Percentiles rank a stretch among this genome's conserved stretches.
Conservation (phyloP, 2,797 vertebrate genomes). For the Sebastes matsubarae region DNA sequence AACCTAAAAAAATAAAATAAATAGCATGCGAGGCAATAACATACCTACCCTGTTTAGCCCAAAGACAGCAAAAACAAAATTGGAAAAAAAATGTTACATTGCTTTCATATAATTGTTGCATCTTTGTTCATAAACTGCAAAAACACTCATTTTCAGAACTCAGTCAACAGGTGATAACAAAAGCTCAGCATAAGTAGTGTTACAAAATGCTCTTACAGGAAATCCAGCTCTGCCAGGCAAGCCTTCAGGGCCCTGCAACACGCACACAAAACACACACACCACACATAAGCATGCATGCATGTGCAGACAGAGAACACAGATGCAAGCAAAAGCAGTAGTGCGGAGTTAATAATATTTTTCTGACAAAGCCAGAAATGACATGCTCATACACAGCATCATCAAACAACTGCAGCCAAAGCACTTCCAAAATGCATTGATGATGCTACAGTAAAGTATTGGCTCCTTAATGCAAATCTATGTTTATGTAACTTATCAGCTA, state of each 20-base stretch:
- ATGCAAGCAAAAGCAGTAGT: slow-evolving; percentile 4
- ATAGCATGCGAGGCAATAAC: background rate
- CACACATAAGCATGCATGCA: slow-evolving; percentile 20
- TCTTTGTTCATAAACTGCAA: background rate
- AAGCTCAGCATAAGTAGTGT: background rate
- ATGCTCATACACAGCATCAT: slow-evolving; percentile 4
- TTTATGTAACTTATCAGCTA: background rate
- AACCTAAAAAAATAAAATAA: background rate
- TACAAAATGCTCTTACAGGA: slow-evolving; percentile 85
- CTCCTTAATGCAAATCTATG: background rate
- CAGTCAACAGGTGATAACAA: background rate
- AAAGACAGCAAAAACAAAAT: slow-evolving; percentile 36
- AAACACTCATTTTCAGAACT: background rate
- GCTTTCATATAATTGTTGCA: background rate
- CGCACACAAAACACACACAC: slow-evolving; percentile 34
- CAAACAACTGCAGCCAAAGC: background rate
- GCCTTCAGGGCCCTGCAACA: slow-evolving; percentile 89
- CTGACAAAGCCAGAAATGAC: background rate
- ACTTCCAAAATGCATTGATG: background rate
- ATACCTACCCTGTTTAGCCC: slow-evolving; percentile 40
- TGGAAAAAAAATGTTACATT: background rate
- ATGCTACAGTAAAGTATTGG: background rate
- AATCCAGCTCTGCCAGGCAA: slow-evolving; percentile 90
- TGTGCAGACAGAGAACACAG: background rate
- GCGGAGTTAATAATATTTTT: background rate